A percentile compares a stretch with the other conserved stretches of the same genome.
Evolutionary conservation across 2,797 vertebrate genomes (phyloP).

Genomic region (Moxostoma hubbsi): DNA sequence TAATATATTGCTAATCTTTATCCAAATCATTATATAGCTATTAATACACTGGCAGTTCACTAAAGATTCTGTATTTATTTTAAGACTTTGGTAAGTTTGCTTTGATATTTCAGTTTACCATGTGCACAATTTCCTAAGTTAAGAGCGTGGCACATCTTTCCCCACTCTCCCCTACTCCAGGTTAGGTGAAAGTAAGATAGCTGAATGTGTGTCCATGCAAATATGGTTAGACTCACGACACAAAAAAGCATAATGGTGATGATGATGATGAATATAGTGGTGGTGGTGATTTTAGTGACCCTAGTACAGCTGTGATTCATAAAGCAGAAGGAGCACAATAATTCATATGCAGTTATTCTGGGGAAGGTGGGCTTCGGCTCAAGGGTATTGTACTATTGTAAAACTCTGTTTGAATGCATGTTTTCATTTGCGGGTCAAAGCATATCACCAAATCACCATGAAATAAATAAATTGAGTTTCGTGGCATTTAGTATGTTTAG

Average conservation of each 20-base stretch:
- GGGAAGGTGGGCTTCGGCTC: constrained; percentile 49
- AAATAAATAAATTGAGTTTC: no score
- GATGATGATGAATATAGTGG: background rate
- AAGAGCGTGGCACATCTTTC: no score
- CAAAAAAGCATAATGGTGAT: constrained; percentile 10
- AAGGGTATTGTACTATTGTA: constrained; percentile 51
- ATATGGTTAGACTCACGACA: background rate
- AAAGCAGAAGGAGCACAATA: constrained; percentile 35
- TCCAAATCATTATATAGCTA: no score
- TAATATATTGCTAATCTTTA: no score
- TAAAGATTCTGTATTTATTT: no score
- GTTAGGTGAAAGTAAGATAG: background rate
- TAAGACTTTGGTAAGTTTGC: no score
- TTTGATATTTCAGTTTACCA: no score
- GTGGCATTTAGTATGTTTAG: no score
- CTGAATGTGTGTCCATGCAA: background rate
- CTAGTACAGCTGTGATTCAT: constrained; percentile 28
- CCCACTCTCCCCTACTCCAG: no score
- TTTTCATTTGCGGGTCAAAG: constrained; percentile 34
- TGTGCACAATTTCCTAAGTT: no score
- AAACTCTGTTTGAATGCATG: background rate
- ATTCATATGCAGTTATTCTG: constrained; percentile 49
- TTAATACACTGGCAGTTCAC: no score
- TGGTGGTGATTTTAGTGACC: constrained; percentile 25
- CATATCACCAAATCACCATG: background rate